These are phyloP conservation scores for Pygmarrhopalites habei DNA, from an alignment of 1,140 invertebrate genomes.

Conservation along the genomic window DNA sequence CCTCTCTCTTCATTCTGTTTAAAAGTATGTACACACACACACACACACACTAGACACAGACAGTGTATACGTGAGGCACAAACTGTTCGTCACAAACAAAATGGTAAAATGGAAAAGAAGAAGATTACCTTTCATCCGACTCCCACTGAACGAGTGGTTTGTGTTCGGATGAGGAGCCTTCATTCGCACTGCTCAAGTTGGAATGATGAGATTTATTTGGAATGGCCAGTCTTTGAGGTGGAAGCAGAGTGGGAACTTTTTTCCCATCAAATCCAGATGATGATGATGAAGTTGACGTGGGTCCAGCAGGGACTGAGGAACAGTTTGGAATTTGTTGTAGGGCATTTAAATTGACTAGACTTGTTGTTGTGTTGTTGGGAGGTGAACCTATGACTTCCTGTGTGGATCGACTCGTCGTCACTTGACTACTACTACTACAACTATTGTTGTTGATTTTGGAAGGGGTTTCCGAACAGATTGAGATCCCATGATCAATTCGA, in stretches of 20 bases:
- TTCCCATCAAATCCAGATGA: not conserved
- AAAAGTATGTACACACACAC: too few relatives aligned
- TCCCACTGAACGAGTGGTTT: conserved; percentile 38
- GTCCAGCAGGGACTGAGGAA: not conserved
- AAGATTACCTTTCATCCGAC: conserved; percentile 37
- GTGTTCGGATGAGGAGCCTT: conserved; percentile 17
- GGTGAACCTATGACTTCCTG: too few relatives aligned
- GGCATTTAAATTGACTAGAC: too few relatives aligned
- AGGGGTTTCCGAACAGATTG: too few relatives aligned
- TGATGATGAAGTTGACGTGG: not conserved
- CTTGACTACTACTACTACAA: not conserved
- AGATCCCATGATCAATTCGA: too few relatives aligned
- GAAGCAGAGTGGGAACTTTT: conserved; percentile 19
- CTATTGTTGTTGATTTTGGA: not conserved
- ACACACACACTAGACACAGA: too few relatives aligned
- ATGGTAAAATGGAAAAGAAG: too few relatives aligned
- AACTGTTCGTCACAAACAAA: too few relatives aligned
- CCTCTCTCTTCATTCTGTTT: too few relatives aligned
- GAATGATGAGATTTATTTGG: conserved; percentile 13
- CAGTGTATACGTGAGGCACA: too few relatives aligned
- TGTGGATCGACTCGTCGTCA: not conserved
- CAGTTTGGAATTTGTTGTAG: too few relatives aligned
- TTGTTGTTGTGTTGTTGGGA: too few relatives aligned
- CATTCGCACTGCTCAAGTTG: conserved; percentile 3
- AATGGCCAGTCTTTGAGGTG: conserved; percentile 28